Evolutionary conservation across 1,140 invertebrate genomes (phyloP), one percentile per base, ranked within the genome.

Genomic region (Campoletis sonorensis): DNA sequence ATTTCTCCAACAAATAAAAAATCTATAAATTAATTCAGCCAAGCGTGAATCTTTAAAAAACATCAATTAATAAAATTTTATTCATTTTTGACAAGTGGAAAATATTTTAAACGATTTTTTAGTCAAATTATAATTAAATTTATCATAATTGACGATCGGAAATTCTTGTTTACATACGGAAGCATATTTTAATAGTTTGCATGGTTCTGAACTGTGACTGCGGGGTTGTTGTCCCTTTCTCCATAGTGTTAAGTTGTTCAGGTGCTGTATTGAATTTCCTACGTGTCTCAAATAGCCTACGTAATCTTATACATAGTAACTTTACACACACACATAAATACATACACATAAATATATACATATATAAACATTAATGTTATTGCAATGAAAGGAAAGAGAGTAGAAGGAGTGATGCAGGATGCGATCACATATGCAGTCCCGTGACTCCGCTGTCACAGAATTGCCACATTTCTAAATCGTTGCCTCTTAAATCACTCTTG

Each of bases 401-500:
- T 23, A 16, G 72, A 45, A 51, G 72, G 26, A 75, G 49, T 30
- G 72, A 75, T 75, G 61, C 72, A 81, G 79, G 79, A 81, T 81
- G 70, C 79, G 79, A 54, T 81, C 79, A 73, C 72, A 79, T n/a
- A n/a, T 78, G 70, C 37, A 79, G 73, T 82, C 81, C 70, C 81
- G 81, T 79, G 81, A 79, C 81, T 82, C 40, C 30, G 21, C 68
- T 61, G 40, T 40, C 11, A 64, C 61, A 21, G 16, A 18, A 49
- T 82, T 82, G 77, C 81, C 71, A 40, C 68, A 82, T 77, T 78
- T 79, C 64, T 75, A 71, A 71, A 49, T 68, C 72, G 54, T 75
- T 16, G 72, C 68, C 79, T 81, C 70, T 3, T 64, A 27, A 54
- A 54, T 49, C 73, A 81, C 78, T 33, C 67, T 45, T 72, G 54